A percentile compares a stretch with the other conserved stretches of the same genome.
These are phyloP conservation scores for Oreohelix idahoensis DNA, from an alignment of 1,140 invertebrate genomes.

Conservation along the genomic window DNA sequence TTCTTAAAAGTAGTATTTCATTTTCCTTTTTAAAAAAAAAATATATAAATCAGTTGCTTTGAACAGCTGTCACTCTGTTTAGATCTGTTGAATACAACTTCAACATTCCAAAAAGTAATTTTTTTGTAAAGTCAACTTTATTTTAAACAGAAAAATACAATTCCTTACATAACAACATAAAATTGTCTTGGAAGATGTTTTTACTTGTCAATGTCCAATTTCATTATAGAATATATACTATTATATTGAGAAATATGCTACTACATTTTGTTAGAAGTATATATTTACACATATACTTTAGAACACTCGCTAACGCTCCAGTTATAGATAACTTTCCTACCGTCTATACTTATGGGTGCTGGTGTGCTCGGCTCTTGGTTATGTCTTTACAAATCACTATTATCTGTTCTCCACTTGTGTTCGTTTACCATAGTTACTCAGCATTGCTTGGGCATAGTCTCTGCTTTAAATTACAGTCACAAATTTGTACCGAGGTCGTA, in stretches of 20 bases:
- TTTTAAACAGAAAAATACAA: too few species aligned
- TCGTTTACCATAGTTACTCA: slow-evolving; percentile 1
- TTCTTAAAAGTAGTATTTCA: too few species aligned
- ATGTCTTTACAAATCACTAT: slow-evolving; percentile 4
- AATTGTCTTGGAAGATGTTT: too few species aligned
- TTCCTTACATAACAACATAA: too few species aligned
- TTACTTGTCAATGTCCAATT: too few species aligned
- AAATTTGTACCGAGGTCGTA: neutral
- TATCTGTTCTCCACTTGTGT: neutral
- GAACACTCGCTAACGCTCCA: neutral
- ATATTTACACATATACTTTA: neutral
- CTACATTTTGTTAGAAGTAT: neutral
- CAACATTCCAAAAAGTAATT: too few species aligned
- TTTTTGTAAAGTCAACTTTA: too few species aligned
- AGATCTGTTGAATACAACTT: too few species aligned
- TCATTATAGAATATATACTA: too few species aligned
- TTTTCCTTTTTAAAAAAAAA: too few species aligned
- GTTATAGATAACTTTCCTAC: neutral
- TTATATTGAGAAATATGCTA: neutral
- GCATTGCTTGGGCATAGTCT: slow-evolving; percentile 7
- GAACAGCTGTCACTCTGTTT: too few species aligned
- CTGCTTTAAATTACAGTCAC: slow-evolving; percentile 7
- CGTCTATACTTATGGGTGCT: slow-evolving; percentile 24
- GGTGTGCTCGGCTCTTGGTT: slow-evolving; percentile 37
- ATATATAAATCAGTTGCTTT: too few species aligned